These are phyloP conservation scores for Porites cylindrica DNA, from an alignment of 92 coral and sea anemone genomes.

Conservation along the genomic window DNA sequence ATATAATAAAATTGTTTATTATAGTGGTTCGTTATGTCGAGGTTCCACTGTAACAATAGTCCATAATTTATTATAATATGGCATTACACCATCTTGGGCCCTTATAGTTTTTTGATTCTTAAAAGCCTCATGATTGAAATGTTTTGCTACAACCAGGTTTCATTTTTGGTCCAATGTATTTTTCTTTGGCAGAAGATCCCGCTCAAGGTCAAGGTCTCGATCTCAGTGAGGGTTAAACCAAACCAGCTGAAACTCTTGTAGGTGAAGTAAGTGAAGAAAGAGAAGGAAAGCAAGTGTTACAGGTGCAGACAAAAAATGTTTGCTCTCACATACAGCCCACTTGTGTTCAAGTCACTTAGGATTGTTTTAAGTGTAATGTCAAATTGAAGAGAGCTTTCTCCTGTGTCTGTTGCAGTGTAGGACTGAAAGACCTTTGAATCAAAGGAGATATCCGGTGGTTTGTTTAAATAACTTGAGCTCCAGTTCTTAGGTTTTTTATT, in stretches of 20 bases:
- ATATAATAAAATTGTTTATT: too few species aligned
- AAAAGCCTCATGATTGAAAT: background rate
- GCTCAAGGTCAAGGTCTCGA: slow-evolving; percentile 72
- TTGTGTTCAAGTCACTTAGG: background rate
- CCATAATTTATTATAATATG: too few species aligned
- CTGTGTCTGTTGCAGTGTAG: background rate
- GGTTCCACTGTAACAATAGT: too few species aligned
- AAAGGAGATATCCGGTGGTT: too few species aligned
- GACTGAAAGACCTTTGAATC: too few species aligned
- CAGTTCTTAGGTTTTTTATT: too few species aligned
- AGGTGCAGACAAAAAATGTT: background rate
- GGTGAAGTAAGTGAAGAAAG: slow-evolving; percentile 75
- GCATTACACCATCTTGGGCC: background rate
- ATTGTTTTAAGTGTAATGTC: too few species aligned
- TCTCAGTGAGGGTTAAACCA: slow-evolving; percentile 68
- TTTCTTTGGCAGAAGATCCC: slow-evolving; percentile 31
- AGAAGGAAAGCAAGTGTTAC: background rate
- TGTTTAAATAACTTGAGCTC: too few species aligned
- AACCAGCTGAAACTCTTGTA: slow-evolving; percentile 11
- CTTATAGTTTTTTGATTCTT: background rate
- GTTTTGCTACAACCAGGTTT: background rate
- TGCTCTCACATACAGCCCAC: background rate
- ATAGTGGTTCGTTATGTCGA: too few species aligned
- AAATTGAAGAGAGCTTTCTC: background rate
- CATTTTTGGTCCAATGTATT: slow-evolving; percentile 16